Evolutionary conservation across 1,140 invertebrate species (phyloP).

Genomic region (Halesus radiatus): DNA sequence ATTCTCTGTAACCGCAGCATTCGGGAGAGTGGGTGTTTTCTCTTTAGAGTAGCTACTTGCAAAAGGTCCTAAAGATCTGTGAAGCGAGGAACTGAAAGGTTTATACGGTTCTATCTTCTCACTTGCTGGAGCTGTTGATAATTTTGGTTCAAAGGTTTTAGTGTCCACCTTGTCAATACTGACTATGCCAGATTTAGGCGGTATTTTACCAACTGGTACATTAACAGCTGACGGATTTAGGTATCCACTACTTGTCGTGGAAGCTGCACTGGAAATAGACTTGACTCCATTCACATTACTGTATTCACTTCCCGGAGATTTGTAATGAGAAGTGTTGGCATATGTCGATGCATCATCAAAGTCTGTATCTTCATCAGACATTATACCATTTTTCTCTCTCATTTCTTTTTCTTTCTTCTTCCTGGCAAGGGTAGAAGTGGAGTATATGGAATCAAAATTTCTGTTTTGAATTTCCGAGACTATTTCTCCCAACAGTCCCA

Average conservation of each 20-base stretch:
- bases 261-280: slow-evolving; percentile 68
- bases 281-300: slow-evolving; percentile 71
- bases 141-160: not conserved
- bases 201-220: slow-evolving; percentile 67
- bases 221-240: slow-evolving; percentile 79
- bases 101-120: slow-evolving; percentile 45
- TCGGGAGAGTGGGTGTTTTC: slow-evolving; percentile 28
- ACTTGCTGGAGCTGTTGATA: not conserved
- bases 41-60: slow-evolving; percentile 60
- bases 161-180: slow-evolving; percentile 39
- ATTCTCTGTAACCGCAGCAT: not conserved
- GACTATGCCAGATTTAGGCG: slow-evolving; percentile 43
- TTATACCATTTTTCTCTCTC: slow-evolving; percentile 56
- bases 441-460: slow-evolving; percentile 89
- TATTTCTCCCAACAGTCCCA: slow-evolving; percentile 85
- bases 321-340: slow-evolving; percentile 69
- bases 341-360: slow-evolving; percentile 64
- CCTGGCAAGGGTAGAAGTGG: slow-evolving; percentile 76
- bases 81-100: slow-evolving; percentile 61
- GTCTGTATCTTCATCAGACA: slow-evolving; percentile 47
- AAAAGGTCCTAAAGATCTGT: slow-evolving; percentile 60
- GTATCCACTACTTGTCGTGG: slow-evolving; percentile 80
- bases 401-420: slow-evolving; percentile 73
- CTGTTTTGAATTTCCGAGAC: slow-evolving; percentile 88
- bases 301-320: slow-evolving; percentile 72